Percentiles rank a stretch among this genome's conserved stretches.
Evolutionary conservation across 2,797 vertebrate genomes (phyloP).

Genomic region (Coregonus sp.): DNA sequence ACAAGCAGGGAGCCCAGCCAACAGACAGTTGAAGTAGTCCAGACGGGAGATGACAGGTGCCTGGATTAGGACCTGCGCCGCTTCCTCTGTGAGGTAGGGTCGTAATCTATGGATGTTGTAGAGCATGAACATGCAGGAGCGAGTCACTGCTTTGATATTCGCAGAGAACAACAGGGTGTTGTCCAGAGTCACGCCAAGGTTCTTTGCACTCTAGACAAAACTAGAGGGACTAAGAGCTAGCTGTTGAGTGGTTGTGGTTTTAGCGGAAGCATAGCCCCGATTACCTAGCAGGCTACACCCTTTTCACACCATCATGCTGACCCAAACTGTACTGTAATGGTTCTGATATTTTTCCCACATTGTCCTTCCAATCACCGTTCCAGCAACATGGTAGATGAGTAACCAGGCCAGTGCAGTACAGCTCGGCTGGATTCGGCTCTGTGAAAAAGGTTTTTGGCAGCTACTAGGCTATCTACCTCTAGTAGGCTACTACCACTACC

Average conservation of each 20-base stretch:
- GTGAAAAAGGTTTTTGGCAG: not conserved
- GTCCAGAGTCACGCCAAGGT: too few relatives aligned
- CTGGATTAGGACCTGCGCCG: too few relatives aligned
- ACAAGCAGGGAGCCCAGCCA: too few relatives aligned
- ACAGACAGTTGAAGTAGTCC: too few relatives aligned
- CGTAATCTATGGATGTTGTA: too few relatives aligned
- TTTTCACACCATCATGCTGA: not conserved
- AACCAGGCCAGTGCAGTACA: not conserved
- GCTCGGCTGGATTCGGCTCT: not conserved
- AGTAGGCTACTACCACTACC: not conserved
- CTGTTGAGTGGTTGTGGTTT: not conserved
- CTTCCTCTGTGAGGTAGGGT: too few relatives aligned
- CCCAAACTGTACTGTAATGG: not conserved
- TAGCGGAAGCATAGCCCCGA: not conserved
- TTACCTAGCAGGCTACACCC: not conserved
- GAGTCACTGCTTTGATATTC: too few relatives aligned
- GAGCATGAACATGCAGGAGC: too few relatives aligned
- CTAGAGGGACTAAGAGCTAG: not conserved
- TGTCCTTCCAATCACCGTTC: not conserved
- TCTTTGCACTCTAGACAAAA: too few relatives aligned
- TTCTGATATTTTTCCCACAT: not conserved
- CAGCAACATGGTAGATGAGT: not conserved
- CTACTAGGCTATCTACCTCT: not conserved
- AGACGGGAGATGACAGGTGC: too few relatives aligned
- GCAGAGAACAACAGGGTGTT: too few relatives aligned